Conservation (phyloP, 2,113 vertebrate genomes). For the Lampris incognitus region DNA sequence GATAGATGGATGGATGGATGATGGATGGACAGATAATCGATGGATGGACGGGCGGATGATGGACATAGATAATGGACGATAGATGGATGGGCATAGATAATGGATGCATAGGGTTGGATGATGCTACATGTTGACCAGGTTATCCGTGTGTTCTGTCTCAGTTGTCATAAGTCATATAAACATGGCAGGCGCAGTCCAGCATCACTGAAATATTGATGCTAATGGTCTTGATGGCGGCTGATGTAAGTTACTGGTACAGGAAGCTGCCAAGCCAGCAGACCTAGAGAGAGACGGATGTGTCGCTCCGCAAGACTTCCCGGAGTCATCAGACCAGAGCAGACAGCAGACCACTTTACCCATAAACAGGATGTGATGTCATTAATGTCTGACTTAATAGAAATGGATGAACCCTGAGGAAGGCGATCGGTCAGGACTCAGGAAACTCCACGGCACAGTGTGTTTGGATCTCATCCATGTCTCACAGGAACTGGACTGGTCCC, state of each 20-base stretch:
- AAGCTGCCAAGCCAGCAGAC: slow-evolving; percentile 40
- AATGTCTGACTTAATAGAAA: neutral
- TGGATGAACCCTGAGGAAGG: too few species aligned
- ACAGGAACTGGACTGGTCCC: too few species aligned
- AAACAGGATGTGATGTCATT: neutral
- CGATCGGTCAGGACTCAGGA: too few species aligned
- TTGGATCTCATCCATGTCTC: too few species aligned
- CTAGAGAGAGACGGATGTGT: slow-evolving; percentile 29
- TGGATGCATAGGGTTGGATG: too few species aligned
- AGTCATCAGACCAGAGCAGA: slow-evolving; percentile 5
- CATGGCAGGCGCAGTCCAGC: slow-evolving; percentile 24
- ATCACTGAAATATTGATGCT: slow-evolving; percentile 56
- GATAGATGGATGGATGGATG: too few species aligned
- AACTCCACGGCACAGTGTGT: too few species aligned
- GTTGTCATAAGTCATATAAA: slow-evolving; percentile 2
- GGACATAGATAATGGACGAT: too few species aligned
- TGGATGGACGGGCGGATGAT: too few species aligned
- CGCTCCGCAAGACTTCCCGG: slow-evolving; percentile 3
- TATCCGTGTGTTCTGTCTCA: neutral
- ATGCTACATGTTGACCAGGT: too few species aligned
- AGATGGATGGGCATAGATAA: too few species aligned
- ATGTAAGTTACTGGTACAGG: slow-evolving; percentile 51
- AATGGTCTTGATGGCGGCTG: slow-evolving; percentile 54
- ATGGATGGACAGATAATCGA: too few species aligned
- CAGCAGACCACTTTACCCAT: neutral